A percentile compares a stretch with the other conserved stretches of the same genome.
These are phyloP conservation scores for Drosophila prolongata DNA, from an alignment of 2,888 invertebrate species.

Conservation along the genomic window DNA sequence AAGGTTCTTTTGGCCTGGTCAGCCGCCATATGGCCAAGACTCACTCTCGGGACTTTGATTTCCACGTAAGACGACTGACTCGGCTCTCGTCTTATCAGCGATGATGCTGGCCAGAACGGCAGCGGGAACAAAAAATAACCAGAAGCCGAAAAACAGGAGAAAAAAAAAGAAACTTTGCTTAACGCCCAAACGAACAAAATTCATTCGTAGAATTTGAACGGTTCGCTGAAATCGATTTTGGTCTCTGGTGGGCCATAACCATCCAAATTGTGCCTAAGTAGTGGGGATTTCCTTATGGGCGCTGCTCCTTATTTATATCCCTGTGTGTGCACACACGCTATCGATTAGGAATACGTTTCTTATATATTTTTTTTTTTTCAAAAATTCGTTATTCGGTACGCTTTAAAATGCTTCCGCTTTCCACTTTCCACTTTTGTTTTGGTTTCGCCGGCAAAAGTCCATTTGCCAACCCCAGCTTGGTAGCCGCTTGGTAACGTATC, in stretches of 20 bases:
- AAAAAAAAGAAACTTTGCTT: constrained; percentile 48
- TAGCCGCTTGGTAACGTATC: neutral
- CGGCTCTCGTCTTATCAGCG: constrained; percentile 60
- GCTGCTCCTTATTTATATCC: constrained; percentile 13
- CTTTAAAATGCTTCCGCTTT: constrained; percentile 75
- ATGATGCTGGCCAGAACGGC: constrained; percentile 48
- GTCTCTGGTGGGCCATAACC: constrained; percentile 82
- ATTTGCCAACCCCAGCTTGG: constrained; percentile 56
- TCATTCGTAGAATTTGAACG: constrained; percentile 77
- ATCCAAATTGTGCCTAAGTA: constrained; percentile 83
- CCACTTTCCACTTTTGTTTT: constrained; percentile 59
- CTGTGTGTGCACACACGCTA: constrained; percentile 58
- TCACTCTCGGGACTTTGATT: constrained; percentile 52
- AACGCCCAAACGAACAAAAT: constrained; percentile 67
- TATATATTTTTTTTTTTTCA: constrained; percentile 22
- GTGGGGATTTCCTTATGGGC: constrained; percentile 42
- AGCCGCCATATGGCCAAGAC: constrained; percentile 51
- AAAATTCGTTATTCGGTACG: constrained; percentile 58
- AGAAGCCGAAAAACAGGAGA: neutral
- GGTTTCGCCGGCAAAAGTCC: constrained; percentile 71
- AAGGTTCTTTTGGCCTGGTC: constrained; percentile 49
- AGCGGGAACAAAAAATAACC: neutral
- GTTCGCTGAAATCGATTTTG: constrained; percentile 72
- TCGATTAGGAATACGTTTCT: constrained; percentile 64
- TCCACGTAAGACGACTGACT: constrained; percentile 65